Evolutionary conservation across 2,888 invertebrate species (phyloP).

Genomic region (Smittia aterrima): DNA sequence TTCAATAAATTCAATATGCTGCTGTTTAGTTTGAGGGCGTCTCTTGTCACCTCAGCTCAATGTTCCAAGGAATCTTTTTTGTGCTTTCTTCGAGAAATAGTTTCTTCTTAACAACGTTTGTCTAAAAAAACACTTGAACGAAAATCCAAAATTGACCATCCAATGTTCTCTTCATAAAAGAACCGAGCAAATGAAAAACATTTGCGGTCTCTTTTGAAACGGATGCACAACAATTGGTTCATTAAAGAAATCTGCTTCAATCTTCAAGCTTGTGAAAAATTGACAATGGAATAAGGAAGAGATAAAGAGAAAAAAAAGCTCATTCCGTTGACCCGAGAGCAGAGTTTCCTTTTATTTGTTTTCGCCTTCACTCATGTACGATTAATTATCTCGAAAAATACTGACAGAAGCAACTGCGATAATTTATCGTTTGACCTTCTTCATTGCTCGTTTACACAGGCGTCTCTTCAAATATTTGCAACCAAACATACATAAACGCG

Average conservation of each 20-base stretch:
- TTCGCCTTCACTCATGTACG: neutral
- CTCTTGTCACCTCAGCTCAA: neutral
- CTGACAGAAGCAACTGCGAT: neutral
- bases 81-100: neutral
- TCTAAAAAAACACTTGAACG: neutral
- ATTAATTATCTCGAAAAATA: constrained; percentile 14
- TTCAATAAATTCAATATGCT: constrained; percentile 36
- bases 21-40: neutral
- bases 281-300: neutral
- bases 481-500: neutral
- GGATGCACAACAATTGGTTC: neutral
- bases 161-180: too few relatives aligned
- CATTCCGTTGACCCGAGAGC: too few relatives aligned
- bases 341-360: neutral
- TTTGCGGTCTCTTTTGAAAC: neutral
- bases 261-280: too few relatives aligned
- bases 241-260: too few relatives aligned
- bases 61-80: neutral
- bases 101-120: neutral
- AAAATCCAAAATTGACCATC: too few relatives aligned
- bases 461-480: neutral
- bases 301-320: too few relatives aligned
- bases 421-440: constrained; percentile 4
- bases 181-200: neutral
- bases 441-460: neutral